These are phyloP conservation scores for Rhagonycha fulva DNA, from an alignment of 2,888 invertebrate genomes.

Conservation along the genomic window DNA sequence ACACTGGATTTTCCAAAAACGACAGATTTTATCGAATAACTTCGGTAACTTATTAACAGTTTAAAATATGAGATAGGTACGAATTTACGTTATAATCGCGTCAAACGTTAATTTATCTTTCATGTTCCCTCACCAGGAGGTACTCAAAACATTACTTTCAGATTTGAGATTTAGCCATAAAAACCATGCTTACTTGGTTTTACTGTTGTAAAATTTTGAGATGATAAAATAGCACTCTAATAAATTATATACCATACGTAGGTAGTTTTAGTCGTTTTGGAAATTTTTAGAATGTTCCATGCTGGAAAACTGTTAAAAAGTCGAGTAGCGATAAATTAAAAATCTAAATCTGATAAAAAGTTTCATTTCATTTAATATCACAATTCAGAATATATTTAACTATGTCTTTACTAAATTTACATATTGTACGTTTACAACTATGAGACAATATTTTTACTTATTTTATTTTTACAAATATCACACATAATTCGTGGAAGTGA, in stretches of 20 bases:
- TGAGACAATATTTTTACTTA: conserved; percentile 2
- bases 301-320: background rate
- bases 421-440: background rate
- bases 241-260: background rate
- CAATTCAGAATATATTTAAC: background rate
- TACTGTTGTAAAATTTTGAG: background rate
- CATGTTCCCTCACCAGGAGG: background rate
- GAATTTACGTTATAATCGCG: background rate
- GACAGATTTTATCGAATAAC: background rate
- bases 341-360: background rate
- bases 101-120: background rate
- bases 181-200: background rate
- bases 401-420: background rate
- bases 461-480: conserved; percentile 24
- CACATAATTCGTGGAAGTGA: conserved; percentile 36
- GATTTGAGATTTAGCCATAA: background rate
- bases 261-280: background rate
- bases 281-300: background rate
- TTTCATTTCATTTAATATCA: background rate
- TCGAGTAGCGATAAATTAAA: background rate
- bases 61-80: background rate
- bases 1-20: background rate
- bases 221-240: background rate
- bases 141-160: background rate
- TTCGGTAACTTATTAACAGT: background rate